Evolutionary conservation across 1,140 invertebrate species (phyloP).

Genomic region (Micrasema longulum): DNA sequence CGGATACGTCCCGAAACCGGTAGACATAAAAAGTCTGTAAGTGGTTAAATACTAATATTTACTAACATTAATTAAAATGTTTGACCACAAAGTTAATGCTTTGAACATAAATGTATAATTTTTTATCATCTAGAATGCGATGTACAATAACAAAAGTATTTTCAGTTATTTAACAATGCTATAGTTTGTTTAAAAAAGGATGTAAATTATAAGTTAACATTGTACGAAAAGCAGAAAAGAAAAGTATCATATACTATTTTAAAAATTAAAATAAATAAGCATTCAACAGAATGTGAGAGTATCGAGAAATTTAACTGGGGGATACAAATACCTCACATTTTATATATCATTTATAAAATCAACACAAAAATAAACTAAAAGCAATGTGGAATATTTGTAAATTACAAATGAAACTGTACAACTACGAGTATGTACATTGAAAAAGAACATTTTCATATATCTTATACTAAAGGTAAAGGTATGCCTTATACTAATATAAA

Average conservation of each 20-base stretch:
- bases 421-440: constrained; percentile 7
- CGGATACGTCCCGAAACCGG: no score
- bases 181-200: no score
- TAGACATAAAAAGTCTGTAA: no score
- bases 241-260: not conserved
- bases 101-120: no score
- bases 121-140: no score
- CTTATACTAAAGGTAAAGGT: constrained; percentile 16
- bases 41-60: no score
- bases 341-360: constrained; percentile 29
- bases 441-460: constrained; percentile 14
- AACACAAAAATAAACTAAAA: constrained; percentile 22
- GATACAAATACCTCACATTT: constrained; percentile 10
- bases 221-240: no score
- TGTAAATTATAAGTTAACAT: no score
- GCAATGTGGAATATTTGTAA: constrained; percentile 8
- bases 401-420: not conserved
- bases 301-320: not conserved
- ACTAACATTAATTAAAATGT: no score
- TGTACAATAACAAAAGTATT: no score
- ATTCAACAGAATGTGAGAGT: constrained; percentile 15
- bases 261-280: constrained; percentile 14
- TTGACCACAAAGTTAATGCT: no score
- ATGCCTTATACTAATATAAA: constrained; percentile 4
- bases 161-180: no score